These are phyloP conservation scores for Agrochola lota DNA, from an alignment of 2,888 invertebrate genomes.

Conservation along the genomic window DNA sequence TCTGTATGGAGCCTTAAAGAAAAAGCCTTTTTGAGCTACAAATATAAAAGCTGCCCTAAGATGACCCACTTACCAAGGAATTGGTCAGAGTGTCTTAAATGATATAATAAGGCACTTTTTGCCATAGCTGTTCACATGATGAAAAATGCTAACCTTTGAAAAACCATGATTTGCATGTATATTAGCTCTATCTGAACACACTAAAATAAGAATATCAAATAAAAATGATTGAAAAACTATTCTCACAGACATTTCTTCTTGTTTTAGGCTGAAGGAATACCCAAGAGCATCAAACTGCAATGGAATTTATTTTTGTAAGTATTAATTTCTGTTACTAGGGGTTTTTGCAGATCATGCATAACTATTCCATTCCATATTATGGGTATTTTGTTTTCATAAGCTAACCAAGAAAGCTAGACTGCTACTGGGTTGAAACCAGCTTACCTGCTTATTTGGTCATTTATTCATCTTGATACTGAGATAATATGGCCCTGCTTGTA, in stretches of 20 bases:
- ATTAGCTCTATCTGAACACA: conserved; percentile 88
- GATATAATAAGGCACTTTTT: not conserved
- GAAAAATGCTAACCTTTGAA: conserved; percentile 89
- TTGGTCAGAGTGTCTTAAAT: not conserved
- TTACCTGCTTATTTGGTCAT: not conserved
- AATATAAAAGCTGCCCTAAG: too few relatives aligned
- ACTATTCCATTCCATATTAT: not conserved
- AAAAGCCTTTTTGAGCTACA: not conserved
- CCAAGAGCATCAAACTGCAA: not conserved
- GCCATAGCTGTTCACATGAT: conserved; percentile 74
- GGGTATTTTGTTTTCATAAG: not conserved
- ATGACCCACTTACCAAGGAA: too few relatives aligned
- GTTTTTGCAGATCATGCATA: not conserved
- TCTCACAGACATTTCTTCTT: conserved; percentile 11
- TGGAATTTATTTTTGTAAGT: conserved; percentile 45
- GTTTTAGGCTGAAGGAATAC: conserved; percentile 34
- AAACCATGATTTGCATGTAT: conserved; percentile 89
- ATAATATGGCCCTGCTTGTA: too few relatives aligned
- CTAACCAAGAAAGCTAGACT: not conserved
- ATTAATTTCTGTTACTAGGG: not conserved
- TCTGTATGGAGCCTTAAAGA: too few relatives aligned
- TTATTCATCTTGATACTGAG: not conserved
- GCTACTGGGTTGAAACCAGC: not conserved
- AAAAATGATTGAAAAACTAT: not conserved
- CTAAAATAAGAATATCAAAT: not conserved